These are phyloP conservation scores for Mystacides longicornis DNA, from an alignment of 2,888 invertebrate species.

Conservation along the genomic window DNA sequence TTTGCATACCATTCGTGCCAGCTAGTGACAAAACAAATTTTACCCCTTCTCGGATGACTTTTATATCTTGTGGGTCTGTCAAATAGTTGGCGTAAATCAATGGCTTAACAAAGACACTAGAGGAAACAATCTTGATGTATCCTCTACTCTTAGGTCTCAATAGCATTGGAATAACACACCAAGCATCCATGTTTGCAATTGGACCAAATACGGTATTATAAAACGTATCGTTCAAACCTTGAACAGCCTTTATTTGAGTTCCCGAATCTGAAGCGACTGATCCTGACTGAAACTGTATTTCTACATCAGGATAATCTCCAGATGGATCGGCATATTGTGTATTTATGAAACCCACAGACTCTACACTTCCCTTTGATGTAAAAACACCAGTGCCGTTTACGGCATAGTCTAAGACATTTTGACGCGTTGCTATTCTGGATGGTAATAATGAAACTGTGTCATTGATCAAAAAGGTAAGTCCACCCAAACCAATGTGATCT, in stretches of 20 bases:
- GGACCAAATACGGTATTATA: constrained; percentile 67
- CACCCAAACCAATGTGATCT: constrained; percentile 58
- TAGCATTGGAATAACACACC: constrained; percentile 29
- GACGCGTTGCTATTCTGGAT: neutral
- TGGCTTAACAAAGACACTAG: constrained; percentile 48
- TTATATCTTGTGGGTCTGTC: constrained; percentile 42
- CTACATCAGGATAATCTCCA: constrained; percentile 49
- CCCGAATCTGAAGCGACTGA: constrained; percentile 35
- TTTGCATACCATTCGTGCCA: constrained; percentile 17
- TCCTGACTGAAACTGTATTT: constrained; percentile 26
- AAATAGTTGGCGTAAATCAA: constrained; percentile 53
- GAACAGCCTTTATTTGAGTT: constrained; percentile 59
- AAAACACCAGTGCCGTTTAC: constrained; percentile 41
- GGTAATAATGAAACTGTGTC: neutral
- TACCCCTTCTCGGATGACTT: constrained; percentile 35
- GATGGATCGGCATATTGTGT: constrained; percentile 49
- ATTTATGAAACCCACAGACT: constrained; percentile 58
- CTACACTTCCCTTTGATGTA: constrained; percentile 56
- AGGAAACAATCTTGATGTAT: constrained; percentile 43
- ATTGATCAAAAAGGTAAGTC: constrained; percentile 31
- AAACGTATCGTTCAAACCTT: constrained; percentile 58
- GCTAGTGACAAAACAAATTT: constrained; percentile 31
- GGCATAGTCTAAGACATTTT: neutral
- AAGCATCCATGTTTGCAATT: constrained; percentile 37
- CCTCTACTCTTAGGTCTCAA: constrained; percentile 47